Base-by-base conservation (phyloP, 2,797 vertebrate genomes). In the Microctenopoma steveboyesi region DNA sequence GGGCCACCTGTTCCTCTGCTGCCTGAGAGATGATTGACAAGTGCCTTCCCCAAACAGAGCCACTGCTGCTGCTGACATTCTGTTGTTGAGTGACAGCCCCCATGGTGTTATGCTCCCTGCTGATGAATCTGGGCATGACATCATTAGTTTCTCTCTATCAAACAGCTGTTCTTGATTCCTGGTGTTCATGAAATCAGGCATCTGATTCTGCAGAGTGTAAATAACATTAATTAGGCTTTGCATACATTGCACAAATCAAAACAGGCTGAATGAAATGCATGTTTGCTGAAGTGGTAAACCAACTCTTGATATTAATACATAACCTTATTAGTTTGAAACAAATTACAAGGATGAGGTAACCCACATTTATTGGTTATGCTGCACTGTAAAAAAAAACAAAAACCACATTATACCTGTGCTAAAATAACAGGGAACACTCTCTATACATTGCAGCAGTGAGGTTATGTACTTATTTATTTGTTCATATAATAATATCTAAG, bases 21-120 rank as follows among this genome's bases (percentile, higher is more conserved):
- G 75, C 73, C 65, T 47, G 45, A 5, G 49, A 66, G 35, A 42
- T 94, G 93, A 94, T 81, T 94, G 94, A 92, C 92, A 94, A 57
- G 83, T 79, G 79, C 76, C 79, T 91, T 91, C 85, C 88, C 91
- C 89, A 92, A 91, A 93, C 92, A 91, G 85, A 91, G 85, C 79
- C 81, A 78, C 72, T 48, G 61, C 67, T 49, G 83, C 85, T 35
- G 65, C 82, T 81, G 68, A 83, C 77, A 77, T 90, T 81, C 75
- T 84, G 74, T 75, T 33, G 62, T 83, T 91, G 88, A 93, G 56
- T 86, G 88, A 91, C 91, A 87, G 90, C 81, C 77, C 78, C 84
- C 61, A 16, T 6, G 63, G 88, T 79, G 88, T 65, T 0, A 30
- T 47, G 37, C 86, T 91, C 87, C 89, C 85, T 35, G 76, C 88